Evolutionary conservation across 2,888 invertebrate species (phyloP), one percentile per base, ranked within the genome.

Genomic region (Didymodactylos carnosus): DNA sequence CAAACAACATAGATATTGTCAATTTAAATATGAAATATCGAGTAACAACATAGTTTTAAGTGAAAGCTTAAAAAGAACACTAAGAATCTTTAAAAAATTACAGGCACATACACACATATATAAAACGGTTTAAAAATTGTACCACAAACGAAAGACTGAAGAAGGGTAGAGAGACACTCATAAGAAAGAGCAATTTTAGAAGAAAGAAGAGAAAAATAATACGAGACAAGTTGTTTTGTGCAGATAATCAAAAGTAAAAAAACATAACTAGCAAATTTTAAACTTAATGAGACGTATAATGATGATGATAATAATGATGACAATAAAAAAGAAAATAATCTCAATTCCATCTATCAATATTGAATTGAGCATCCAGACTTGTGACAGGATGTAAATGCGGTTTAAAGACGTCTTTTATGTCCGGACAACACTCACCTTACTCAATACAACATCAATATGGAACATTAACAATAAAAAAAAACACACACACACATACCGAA

Each of bases 361-460:
- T n/a, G n/a, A n/a, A 62, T 35, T 35, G 62, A 62, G 35, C n/a
- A 35, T 62, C 62, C 62, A 62, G 62, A 62, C 62, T 62, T 62
- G 62, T 62, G 62, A 62, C 62, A 62, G 29, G 62, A n/a, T n/a
- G 62, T 35, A 35, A 62, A 62, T 62, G 62, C 11, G 62, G 62
- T 62, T 62, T 62, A 62, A 62, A 62, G 62, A 62, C 62, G 62
- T 62, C 62, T 62, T 62, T 62, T 29, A 62, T 62, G 62, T 62
- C 62, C 62, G 62, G 62, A 62, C 62, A 62, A 62, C 62, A 62
- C 62, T 62, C 62, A 62, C 62, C 62, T 62, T 62, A 62, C 62
- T 62, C 62, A 62, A 35, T 35, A 35, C 62, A 35, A 35, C 62
- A 35, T 62, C 19, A 35, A 49, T 49, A 62, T 62, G n/a, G n/a